These are phyloP conservation scores for Rambutsinella grinnellia DNA, from an alignment of 2,888 invertebrate species.

Conservation along the genomic window DNA sequence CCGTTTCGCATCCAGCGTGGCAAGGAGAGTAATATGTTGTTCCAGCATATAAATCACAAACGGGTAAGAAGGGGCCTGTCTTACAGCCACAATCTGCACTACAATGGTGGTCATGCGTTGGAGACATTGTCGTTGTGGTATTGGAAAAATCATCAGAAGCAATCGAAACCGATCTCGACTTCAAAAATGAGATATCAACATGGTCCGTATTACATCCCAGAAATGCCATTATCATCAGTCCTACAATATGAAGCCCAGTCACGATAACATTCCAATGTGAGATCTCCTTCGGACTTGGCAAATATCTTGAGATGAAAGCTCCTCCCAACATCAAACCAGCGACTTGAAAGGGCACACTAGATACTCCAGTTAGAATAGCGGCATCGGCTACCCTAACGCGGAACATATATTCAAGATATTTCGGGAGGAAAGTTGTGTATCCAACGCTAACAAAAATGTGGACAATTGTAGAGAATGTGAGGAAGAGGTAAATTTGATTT, in stretches of 20 bases:
- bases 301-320: conserved; percentile 74
- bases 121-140: not conserved
- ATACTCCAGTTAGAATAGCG: conserved; percentile 71
- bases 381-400: conserved; percentile 71
- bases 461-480: conserved; percentile 70
- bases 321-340: conserved; percentile 74
- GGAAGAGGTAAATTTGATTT: conserved; percentile 70
- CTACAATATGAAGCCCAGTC: conserved; percentile 73
- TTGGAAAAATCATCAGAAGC: not conserved
- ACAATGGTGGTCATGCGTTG: conserved; percentile 63
- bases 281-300: conserved; percentile 74
- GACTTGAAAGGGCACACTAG: conserved; percentile 68
- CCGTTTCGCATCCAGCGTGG: conserved; percentile 77
- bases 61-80: conserved; percentile 75
- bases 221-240: conserved; percentile 73
- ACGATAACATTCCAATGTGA: conserved; percentile 77
- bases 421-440: conserved; percentile 73
- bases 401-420: conserved; percentile 73
- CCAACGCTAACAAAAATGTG: conserved; percentile 70
- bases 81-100: conserved; percentile 74
- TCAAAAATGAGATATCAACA: conserved; percentile 2
- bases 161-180: not conserved
- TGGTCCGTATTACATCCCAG: conserved; percentile 71
- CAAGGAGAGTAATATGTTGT: conserved; percentile 80
- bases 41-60: conserved; percentile 74